A percentile compares a stretch with the other conserved stretches of the same genome.
These are phyloP conservation scores for Corythornis madagascariensis DNA, from an alignment of 2,113 vertebrate species.

Conservation along the genomic window DNA sequence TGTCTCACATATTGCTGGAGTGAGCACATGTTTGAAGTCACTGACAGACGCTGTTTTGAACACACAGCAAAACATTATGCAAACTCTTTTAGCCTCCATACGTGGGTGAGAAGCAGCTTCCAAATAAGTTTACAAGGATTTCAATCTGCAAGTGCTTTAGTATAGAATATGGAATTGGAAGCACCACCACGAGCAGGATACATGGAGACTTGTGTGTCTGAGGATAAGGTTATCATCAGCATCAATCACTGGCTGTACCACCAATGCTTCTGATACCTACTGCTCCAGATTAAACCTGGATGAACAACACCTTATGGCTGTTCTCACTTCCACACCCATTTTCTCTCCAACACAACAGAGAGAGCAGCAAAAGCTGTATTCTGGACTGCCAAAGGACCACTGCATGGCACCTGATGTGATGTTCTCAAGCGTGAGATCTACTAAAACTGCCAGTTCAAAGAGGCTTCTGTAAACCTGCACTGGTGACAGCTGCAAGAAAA, in stretches of 20 bases:
- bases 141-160: conserved; percentile 65
- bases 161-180: neutral
- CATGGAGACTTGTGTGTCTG: neutral
- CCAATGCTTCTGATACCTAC: neutral
- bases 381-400: neutral
- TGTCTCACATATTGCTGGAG: conserved; percentile 76
- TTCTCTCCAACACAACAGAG: neutral
- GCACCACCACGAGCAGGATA: neutral
- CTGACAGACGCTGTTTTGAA: conserved; percentile 83
- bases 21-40: conserved; percentile 78
- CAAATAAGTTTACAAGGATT: conserved; percentile 77
- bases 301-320: neutral
- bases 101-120: conserved; percentile 75
- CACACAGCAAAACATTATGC: conserved; percentile 80
- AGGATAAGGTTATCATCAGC: neutral
- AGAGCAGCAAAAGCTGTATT: neutral
- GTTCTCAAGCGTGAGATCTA: neutral
- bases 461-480: neutral
- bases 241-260: neutral
- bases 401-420: accelerated
- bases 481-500: neutral
- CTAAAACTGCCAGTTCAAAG: neutral
- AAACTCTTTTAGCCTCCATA: conserved; percentile 79
- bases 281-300: neutral
- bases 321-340: neutral